A percentile compares a stretch with the other conserved stretches of the same genome.
Evolutionary conservation across 1,140 invertebrate species (phyloP).

Genomic region (Pentalonia nigronervosa): DNA sequence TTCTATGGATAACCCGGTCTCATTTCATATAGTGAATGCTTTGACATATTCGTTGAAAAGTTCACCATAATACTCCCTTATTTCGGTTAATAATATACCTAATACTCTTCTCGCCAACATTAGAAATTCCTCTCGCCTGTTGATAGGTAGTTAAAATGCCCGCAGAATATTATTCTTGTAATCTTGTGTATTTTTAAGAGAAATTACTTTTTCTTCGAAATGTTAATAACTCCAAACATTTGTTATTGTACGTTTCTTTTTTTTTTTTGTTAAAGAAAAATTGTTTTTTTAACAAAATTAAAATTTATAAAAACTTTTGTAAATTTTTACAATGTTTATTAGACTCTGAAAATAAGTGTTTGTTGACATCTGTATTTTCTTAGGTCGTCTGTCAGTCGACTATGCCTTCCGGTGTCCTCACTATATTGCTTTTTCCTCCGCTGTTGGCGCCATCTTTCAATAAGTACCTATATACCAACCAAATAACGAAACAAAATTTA

Average conservation of each 20-base stretch:
- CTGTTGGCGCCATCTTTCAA: slow-evolving; percentile 15
- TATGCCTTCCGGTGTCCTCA: neutral
- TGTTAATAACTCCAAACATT: neutral
- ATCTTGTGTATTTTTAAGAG: neutral
- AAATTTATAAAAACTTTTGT: neutral
- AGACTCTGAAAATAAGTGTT: neutral
- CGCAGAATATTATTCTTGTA: no score
- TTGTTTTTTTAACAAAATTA: slow-evolving; percentile 6
- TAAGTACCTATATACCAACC: neutral
- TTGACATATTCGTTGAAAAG: neutral
- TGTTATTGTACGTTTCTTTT: neutral
- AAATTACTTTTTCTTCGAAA: neutral
- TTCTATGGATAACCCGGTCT: neutral
- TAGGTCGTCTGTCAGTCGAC: neutral
- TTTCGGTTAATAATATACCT: neutral
- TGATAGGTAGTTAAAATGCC: neutral
- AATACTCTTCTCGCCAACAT: neutral
- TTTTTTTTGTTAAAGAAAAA: neutral
- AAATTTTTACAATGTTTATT: neutral
- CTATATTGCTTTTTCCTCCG: neutral
- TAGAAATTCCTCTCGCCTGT: neutral
- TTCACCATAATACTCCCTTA: neutral
- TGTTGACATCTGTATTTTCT: neutral
- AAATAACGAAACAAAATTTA: slow-evolving; percentile 1
- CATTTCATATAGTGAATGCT: neutral